Evolutionary conservation across 2,797 vertebrate species (phyloP).

Genomic region (Lacerta bilineata): DNA sequence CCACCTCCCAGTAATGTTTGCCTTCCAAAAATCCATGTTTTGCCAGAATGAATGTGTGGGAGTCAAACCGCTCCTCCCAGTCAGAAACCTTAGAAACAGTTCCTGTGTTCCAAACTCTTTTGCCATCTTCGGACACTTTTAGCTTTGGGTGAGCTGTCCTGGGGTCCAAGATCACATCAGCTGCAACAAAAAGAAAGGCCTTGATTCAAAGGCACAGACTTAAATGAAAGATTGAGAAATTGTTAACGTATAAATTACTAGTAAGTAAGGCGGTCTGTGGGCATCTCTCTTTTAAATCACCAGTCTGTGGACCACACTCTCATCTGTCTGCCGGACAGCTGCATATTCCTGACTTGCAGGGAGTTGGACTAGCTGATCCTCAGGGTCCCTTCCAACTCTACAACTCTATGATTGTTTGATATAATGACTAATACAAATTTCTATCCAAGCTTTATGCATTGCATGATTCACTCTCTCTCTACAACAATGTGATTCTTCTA

Average conservation of each 20-base stretch:
- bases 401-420: too few species aligned
- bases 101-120: neutral
- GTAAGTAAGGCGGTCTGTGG: too few species aligned
- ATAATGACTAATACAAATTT: too few species aligned
- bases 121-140: slow-evolving; percentile 1
- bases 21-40: neutral
- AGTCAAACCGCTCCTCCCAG: neutral
- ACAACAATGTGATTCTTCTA: too few species aligned
- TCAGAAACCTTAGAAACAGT: neutral
- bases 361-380: too few species aligned
- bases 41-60: neutral
- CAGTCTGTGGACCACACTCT: too few species aligned
- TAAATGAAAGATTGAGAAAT: neutral
- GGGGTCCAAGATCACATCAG: neutral
- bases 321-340: neutral
- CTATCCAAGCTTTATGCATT: too few species aligned
- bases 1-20: slow-evolving; percentile 36
- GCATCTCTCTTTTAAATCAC: too few species aligned
- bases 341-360: too few species aligned
- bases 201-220: neutral
- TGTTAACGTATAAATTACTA: too few species aligned
- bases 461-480: too few species aligned
- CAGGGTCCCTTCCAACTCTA: too few species aligned
- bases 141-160: neutral
- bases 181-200: neutral